phyloP scores from a whole-genome alignment of 2,113 vertebrate genomes.

The Zootoca vivipara region DNA sequence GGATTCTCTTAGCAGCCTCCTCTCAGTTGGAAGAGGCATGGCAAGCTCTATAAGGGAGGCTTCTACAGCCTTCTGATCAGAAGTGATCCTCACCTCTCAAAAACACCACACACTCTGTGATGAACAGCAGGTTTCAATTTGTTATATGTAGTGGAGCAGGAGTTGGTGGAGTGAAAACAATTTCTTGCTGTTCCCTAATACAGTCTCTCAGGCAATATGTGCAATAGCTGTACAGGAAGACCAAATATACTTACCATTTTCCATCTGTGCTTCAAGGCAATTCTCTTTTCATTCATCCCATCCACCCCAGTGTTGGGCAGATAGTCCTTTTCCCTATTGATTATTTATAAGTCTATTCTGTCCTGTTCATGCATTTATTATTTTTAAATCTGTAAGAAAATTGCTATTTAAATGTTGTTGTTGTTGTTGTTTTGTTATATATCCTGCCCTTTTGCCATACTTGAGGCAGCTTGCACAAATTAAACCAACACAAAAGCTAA shows the following conservation, averaged over 20 bases:
- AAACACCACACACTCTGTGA: background rate
- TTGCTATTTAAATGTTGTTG: too few species aligned
- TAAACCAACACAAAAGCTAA: too few species aligned
- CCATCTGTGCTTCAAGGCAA: background rate
- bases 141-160: background rate
- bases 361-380: too few species aligned
- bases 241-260: background rate
- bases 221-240: background rate
- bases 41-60: background rate
- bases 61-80: background rate
- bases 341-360: too few species aligned
- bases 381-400: too few species aligned
- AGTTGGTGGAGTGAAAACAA: background rate
- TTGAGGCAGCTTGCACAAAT: too few species aligned
- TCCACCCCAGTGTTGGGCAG: background rate
- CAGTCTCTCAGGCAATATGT: background rate
- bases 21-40: too few species aligned
- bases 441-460: too few species aligned
- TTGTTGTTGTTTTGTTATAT: too few species aligned
- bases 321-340: too few species aligned
- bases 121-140: background rate
- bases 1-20: too few species aligned
- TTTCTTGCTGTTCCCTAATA: background rate
- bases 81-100: background rate
- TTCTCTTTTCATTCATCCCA: background rate